Evolutionary conservation across 2,797 vertebrate species (phyloP).

Genomic region (Ceryle rudis): DNA sequence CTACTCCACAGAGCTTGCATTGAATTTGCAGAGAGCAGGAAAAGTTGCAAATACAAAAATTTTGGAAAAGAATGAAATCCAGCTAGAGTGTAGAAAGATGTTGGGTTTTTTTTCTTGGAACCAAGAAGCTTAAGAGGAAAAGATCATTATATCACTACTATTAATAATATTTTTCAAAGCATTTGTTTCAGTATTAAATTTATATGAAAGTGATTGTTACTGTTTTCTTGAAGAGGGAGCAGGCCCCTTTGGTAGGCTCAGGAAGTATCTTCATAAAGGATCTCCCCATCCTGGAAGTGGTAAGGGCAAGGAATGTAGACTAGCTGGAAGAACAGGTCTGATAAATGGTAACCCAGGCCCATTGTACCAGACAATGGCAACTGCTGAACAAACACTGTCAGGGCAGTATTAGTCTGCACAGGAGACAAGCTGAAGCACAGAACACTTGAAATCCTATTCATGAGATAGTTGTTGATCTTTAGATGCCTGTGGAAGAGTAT

Average conservation of each 20-base stretch:
- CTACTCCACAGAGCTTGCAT: neutral
- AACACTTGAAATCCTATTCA: neutral
- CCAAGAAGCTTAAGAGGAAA: neutral
- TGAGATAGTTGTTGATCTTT: neutral
- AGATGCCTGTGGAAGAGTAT: neutral
- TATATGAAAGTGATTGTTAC: neutral
- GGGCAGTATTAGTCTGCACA: neutral
- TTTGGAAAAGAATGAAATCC: neutral
- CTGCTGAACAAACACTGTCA: conserved; percentile 49
- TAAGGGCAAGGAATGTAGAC: conserved; percentile 48
- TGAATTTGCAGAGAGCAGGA: neutral
- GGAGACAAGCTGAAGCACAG: conserved; percentile 13
- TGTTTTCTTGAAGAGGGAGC: neutral
- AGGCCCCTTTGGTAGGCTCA: neutral
- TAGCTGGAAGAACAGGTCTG: conserved; percentile 67
- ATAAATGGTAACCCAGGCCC: conserved; percentile 44
- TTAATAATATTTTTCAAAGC: neutral
- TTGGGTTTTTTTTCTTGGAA: neutral
- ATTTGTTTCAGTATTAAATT: neutral
- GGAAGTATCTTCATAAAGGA: conserved; percentile 22
- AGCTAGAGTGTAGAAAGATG: neutral
- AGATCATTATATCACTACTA: neutral
- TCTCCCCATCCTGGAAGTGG: conserved; percentile 45
- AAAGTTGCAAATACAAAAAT: neutral
- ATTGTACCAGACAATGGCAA: conserved; percentile 58